These are phyloP conservation scores for Sebastes jordani DNA, from an alignment of 2,797 vertebrate species.

Conservation along the genomic window DNA sequence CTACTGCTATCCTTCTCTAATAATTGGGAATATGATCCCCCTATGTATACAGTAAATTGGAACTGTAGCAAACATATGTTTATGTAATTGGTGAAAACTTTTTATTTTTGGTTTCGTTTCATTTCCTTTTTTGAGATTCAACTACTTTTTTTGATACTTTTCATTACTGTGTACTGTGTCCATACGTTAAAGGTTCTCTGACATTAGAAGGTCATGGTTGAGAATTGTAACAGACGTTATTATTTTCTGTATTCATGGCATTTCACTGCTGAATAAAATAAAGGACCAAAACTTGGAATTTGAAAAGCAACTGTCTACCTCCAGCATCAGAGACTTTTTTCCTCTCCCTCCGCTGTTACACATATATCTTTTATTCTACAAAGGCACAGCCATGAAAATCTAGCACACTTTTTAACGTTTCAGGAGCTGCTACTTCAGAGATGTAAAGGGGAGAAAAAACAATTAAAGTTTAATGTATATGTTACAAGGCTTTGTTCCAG, in stretches of 20 bases:
- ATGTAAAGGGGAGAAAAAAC: conserved; percentile 78
- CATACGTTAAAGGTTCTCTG: conserved; percentile 98
- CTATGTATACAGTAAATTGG: conserved; percentile 99
- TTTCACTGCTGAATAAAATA: conserved; percentile 99
- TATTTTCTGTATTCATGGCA: conserved; percentile 99
- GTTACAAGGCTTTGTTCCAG: conserved; percentile 89
- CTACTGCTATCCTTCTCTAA: conserved; percentile 96
- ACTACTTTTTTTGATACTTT: conserved; percentile 97
- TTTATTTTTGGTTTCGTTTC: conserved; percentile 88
- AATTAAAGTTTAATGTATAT: conserved; percentile 94
- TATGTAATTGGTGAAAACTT: conserved; percentile 99
- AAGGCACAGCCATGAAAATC: conserved; percentile 89
- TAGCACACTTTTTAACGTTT: conserved; percentile 87
- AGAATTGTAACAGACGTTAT: conserved; percentile 99
- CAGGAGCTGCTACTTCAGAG: conserved; percentile 70
- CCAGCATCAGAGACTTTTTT: conserved; percentile 91
- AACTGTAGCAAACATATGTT: conserved; percentile 98
- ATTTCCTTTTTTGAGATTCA: conserved; percentile 93
- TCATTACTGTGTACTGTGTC: conserved; percentile 99
- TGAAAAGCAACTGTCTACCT: conserved; percentile 99
- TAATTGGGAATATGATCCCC: conserved; percentile 95
- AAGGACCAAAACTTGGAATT: conserved; percentile 99
- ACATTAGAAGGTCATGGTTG: conserved; percentile 99
- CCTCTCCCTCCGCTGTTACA: conserved; percentile 19
- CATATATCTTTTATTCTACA: conserved; percentile 84